Conservation (phyloP, 2,113 vertebrate species). For the Sapajus apella region DNA sequence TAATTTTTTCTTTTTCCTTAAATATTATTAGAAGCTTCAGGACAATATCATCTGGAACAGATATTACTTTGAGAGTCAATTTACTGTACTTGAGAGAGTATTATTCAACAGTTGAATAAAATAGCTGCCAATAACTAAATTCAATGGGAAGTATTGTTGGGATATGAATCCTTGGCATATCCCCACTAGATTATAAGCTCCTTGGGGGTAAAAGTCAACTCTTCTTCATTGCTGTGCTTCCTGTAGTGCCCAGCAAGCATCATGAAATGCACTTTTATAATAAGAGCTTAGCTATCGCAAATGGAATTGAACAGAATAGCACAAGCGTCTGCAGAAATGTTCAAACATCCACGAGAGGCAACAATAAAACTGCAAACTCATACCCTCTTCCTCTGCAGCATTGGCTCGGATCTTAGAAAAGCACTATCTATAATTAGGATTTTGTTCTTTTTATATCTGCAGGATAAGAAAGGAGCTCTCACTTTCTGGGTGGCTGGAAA, state of each 20-base stretch:
- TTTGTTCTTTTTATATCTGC: slow-evolving; percentile 73
- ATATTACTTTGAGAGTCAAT: background rate
- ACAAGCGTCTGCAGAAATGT: slow-evolving; percentile 26
- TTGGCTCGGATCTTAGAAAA: slow-evolving; percentile 46
- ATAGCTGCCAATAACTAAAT: background rate
- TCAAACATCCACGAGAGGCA: slow-evolving; percentile 20
- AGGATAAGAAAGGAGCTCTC: slow-evolving; percentile 52
- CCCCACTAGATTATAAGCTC: slow-evolving; percentile 52
- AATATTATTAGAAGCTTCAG: background rate
- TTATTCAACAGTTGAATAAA: background rate
- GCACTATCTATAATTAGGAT: slow-evolving; percentile 69
- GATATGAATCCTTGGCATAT: background rate
- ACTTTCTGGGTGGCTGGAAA: slow-evolving; percentile 52
- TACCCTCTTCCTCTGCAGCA: background rate
- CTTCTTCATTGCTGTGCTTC: background rate
- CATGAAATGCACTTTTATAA: background rate
- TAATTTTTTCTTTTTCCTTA: background rate
- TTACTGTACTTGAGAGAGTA: background rate
- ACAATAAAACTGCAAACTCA: slow-evolving; percentile 69
- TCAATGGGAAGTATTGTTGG: background rate
- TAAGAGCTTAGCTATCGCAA: slow-evolving; percentile 45
- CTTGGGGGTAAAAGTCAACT: slow-evolving; percentile 43
- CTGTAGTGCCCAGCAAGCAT: background rate
- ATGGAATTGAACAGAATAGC: slow-evolving; percentile 20
- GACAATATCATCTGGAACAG: background rate